Evolutionary conservation across 1,140 invertebrate genomes (phyloP).

Genomic region (Tenebrio molitor): DNA sequence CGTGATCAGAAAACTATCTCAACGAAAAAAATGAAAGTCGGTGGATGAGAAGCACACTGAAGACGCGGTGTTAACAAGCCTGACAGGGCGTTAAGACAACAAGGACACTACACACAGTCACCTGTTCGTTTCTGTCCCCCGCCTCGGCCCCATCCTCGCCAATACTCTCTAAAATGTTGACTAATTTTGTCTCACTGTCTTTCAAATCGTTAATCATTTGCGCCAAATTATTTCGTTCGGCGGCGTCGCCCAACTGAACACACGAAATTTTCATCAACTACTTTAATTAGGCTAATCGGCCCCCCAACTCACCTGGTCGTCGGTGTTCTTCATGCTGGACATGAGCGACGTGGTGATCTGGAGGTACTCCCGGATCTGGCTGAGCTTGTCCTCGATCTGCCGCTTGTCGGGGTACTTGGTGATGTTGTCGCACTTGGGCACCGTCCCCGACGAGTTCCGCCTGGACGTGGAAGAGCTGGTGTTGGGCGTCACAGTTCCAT

Average conservation of each 20-base stretch:
- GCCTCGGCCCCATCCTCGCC: constrained; percentile 3
- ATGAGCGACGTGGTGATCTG: constrained; percentile 65
- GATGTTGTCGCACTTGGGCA: constrained; percentile 65
- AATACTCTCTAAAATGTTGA: constrained; percentile 59
- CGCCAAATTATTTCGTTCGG: constrained; percentile 60
- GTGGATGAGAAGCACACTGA: too few species aligned
- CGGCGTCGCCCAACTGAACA: constrained; percentile 53
- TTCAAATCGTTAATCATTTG: constrained; percentile 62
- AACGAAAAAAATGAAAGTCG: constrained; percentile 5
- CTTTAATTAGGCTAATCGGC: not conserved
- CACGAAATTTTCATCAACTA: constrained; percentile 34
- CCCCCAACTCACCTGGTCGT: constrained; percentile 63
- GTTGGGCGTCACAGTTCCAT: constrained; percentile 52
- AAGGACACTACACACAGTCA: constrained; percentile 42
- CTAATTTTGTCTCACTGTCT: constrained; percentile 65
- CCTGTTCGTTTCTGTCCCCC: constrained; percentile 47
- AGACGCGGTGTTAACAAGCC: not conserved
- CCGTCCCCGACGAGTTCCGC: constrained; percentile 60
- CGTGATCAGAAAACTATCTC: constrained; percentile 22
- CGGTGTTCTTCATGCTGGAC: constrained; percentile 65
- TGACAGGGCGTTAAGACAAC: constrained; percentile 5
- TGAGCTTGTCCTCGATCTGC: constrained; percentile 65
- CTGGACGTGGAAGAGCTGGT: constrained; percentile 59
- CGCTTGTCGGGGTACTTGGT: constrained; percentile 66
- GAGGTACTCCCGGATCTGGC: constrained; percentile 66